phyloP scores from a whole-genome alignment of 2,113 vertebrate genomes.

The Rhizomys pruinosus region DNA sequence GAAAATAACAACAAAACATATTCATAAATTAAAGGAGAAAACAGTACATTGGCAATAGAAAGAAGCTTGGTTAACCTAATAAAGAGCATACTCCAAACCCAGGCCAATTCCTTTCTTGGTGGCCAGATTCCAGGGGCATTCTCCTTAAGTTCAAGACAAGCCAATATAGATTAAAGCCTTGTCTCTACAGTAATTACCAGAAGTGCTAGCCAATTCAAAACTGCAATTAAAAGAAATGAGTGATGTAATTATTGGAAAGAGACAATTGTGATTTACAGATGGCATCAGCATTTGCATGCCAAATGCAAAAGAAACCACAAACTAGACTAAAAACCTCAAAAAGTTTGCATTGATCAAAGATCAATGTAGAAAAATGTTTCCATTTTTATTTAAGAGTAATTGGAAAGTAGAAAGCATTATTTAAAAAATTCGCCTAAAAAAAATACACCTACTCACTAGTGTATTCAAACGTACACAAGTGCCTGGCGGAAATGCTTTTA shows the following conservation, averaged over 20 bases:
- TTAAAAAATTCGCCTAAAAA: not conserved
- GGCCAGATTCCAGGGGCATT: slow-evolving; percentile 23
- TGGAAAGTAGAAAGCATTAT: slow-evolving; percentile 49
- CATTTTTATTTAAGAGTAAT: slow-evolving; percentile 40
- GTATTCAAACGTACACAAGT: slow-evolving; percentile 20
- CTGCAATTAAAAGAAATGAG: slow-evolving; percentile 22
- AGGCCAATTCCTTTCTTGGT: not conserved
- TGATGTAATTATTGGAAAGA: slow-evolving; percentile 36
- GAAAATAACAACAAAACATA: not conserved
- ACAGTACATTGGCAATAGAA: not conserved
- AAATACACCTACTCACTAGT: not conserved
- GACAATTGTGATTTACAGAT: slow-evolving; percentile 40
- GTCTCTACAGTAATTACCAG: not conserved
- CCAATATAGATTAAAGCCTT: not conserved
- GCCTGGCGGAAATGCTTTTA: not conserved
- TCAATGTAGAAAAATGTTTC: slow-evolving; percentile 26
- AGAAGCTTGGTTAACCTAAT: not conserved
- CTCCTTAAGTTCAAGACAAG: slow-evolving; percentile 25
- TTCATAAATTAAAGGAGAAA: not conserved
- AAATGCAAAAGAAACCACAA: slow-evolving; percentile 17
- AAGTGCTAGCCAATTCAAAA: slow-evolving; percentile 17
- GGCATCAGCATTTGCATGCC: slow-evolving; percentile 15
- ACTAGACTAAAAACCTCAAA: not conserved
- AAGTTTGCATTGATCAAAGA: slow-evolving; percentile 33
- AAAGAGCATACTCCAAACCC: not conserved